Conservation (phyloP, 2,797 vertebrate genomes). For the Chromobotia macracanthus region DNA sequence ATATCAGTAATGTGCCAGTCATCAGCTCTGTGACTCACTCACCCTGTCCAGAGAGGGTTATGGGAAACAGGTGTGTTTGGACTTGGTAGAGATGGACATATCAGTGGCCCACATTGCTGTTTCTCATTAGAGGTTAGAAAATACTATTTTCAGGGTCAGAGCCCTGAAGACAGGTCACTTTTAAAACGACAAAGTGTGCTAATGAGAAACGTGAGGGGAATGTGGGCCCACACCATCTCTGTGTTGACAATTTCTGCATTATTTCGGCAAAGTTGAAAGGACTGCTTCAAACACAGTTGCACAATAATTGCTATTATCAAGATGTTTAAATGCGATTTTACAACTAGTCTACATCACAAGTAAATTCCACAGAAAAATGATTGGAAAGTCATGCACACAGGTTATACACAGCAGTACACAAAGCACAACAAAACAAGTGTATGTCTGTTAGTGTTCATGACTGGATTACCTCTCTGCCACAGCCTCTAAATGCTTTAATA, state of each 20-base stretch:
- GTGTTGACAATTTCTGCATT: slow-evolving; percentile 4
- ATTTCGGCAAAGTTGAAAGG: not conserved
- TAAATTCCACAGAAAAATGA: not conserved
- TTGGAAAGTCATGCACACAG: not conserved
- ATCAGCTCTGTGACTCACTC: slow-evolving; percentile 39
- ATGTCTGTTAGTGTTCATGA: slow-evolving; percentile 48
- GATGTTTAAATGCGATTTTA: not conserved
- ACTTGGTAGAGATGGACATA: slow-evolving; percentile 56
- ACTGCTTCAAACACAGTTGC: too few species aligned
- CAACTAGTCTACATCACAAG: not conserved
- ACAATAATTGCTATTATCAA: not conserved
- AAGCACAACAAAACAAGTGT: slow-evolving; percentile 47
- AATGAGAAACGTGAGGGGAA: slow-evolving; percentile 51
- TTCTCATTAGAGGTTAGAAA: slow-evolving; percentile 69
- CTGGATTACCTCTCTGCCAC: slow-evolving; percentile 71
- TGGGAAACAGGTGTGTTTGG: slow-evolving; percentile 73
- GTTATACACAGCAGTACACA: not conserved
- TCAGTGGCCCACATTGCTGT: slow-evolving; percentile 59
- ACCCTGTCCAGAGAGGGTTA: slow-evolving; percentile 58
- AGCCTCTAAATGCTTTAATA: slow-evolving; percentile 72
- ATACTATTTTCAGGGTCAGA: slow-evolving; percentile 75
- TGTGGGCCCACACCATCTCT: slow-evolving; percentile 4
- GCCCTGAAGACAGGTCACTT: slow-evolving; percentile 65
- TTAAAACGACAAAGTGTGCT: slow-evolving; percentile 61
- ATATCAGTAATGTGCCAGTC: slow-evolving; percentile 58